These are phyloP conservation scores for Vimba vimba DNA, from an alignment of 2,113 vertebrate species.

Conservation along the genomic window DNA sequence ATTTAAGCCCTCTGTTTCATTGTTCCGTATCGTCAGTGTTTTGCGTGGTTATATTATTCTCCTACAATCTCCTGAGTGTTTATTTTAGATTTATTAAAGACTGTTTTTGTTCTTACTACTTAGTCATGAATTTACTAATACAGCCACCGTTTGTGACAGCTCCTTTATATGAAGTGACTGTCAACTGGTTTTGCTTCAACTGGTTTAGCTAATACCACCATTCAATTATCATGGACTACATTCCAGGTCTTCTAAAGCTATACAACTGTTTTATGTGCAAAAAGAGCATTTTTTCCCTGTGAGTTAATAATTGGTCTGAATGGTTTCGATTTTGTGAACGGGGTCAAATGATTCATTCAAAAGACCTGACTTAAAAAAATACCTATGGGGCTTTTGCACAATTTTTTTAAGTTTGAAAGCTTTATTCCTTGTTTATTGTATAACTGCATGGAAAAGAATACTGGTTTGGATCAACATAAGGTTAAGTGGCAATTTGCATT, in stretches of 20 bases:
- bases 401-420: background rate
- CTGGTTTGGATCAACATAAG: background rate
- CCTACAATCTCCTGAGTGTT: too few relatives aligned
- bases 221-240: background rate
- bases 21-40: too few relatives aligned
- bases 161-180: too few relatives aligned
- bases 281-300: background rate
- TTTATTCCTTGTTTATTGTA: background rate
- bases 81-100: too few relatives aligned
- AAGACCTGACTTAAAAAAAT: background rate
- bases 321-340: background rate
- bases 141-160: too few relatives aligned
- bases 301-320: background rate
- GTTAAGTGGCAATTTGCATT: background rate
- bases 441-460: background rate
- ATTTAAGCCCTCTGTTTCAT: too few relatives aligned
- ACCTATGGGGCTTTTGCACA: background rate
- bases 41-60: too few relatives aligned
- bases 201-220: background rate
- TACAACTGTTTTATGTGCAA: background rate
- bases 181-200: too few relatives aligned
- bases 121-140: too few relatives aligned
- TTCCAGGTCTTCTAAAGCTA: background rate
- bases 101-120: too few relatives aligned
- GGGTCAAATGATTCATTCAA: background rate